These are phyloP conservation scores for Entomobrya multifasciata DNA, from an alignment of 2,888 invertebrate genomes.

Conservation along the genomic window DNA sequence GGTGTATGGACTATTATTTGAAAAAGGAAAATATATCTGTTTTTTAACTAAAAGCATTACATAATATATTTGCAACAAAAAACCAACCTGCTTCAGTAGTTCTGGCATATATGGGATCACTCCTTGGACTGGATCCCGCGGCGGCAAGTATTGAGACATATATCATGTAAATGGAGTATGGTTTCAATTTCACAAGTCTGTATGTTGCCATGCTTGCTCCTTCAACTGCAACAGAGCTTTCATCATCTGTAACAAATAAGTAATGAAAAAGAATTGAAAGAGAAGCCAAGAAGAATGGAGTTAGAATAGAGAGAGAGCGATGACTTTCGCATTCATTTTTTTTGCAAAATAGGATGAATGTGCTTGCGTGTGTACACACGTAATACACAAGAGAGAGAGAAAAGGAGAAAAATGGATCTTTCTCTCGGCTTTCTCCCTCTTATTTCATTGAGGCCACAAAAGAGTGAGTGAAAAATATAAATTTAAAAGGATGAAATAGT, in stretches of 20 bases:
- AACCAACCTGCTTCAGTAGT: slow-evolving; percentile 82
- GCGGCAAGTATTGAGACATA: slow-evolving; percentile 86
- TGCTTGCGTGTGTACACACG: no score
- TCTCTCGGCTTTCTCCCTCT: no score
- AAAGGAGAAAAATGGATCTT: neutral
- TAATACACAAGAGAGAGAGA: slow-evolving; percentile 8
- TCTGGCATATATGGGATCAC: slow-evolving; percentile 85
- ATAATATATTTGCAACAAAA: neutral
- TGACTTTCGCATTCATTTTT: no score
- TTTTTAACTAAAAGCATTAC: no score
- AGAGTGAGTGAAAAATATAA: no score
- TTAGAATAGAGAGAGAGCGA: no score
- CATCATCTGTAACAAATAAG: slow-evolving; percentile 63
- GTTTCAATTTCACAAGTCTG: slow-evolving; percentile 84
- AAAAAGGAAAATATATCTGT: no score
- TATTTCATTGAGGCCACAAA: no score
- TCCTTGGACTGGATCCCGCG: slow-evolving; percentile 82
- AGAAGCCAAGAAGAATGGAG: neutral
- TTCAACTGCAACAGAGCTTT: slow-evolving; percentile 70
- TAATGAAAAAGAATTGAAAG: neutral
- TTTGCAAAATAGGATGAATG: no score
- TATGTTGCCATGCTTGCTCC: slow-evolving; percentile 74
- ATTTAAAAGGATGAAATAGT: no score
- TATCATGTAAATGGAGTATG: slow-evolving; percentile 89
- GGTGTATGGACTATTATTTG: no score